Conservation (phyloP, 35 echinoderm and acorn worm genomes). For the Amphiura filiformis region DNA sequence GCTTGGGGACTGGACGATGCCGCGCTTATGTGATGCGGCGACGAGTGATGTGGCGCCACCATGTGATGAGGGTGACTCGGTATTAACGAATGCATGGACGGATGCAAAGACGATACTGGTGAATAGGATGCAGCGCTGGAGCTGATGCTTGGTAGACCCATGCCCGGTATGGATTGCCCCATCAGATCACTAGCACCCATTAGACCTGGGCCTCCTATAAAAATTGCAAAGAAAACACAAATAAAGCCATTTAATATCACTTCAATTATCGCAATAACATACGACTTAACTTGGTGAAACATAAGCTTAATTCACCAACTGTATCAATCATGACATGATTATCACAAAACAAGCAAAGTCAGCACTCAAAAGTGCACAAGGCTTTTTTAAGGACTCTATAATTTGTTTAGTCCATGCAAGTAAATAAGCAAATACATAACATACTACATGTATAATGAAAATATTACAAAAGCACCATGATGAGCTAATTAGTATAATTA, state of each 20-base stretch:
- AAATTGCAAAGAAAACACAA: not conserved
- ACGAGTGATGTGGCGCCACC: constrained; percentile 3
- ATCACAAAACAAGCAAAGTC: not conserved
- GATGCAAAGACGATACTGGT: not conserved
- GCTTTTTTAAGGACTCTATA: not conserved
- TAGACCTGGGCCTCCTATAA: not conserved
- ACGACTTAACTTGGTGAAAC: not conserved
- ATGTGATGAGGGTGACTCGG: not conserved
- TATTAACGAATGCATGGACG: constrained; percentile 14
- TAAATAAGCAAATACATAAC: not conserved
- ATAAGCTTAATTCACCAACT: not conserved
- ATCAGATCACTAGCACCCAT: not conserved
- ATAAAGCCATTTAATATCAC: too few relatives aligned
- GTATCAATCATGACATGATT: not conserved
- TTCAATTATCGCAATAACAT: not conserved
- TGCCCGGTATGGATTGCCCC: not conserved
- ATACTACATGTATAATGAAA: not conserved
- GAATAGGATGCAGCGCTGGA: not conserved
- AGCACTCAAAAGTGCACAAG: not conserved
- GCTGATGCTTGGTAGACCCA: not conserved
- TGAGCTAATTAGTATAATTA: not conserved
- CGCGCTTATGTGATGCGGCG: not conserved
- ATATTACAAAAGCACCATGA: not conserved
- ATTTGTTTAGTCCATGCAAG: not conserved
- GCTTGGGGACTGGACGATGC: not conserved